phyloP scores from a whole-genome alignment of 1,140 invertebrate genomes.

The Heliothis virescens region DNA sequence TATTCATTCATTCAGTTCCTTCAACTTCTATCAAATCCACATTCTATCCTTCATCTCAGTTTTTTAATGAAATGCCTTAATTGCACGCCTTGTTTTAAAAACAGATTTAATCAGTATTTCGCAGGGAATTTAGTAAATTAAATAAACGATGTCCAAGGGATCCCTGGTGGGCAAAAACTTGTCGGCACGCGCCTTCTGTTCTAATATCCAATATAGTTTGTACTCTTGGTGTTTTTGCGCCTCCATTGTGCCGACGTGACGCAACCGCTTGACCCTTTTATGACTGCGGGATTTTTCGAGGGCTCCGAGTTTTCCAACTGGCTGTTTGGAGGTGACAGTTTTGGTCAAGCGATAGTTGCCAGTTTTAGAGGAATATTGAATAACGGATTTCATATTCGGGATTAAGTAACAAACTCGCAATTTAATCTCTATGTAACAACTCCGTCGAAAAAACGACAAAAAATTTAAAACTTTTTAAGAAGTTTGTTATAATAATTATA shows the following conservation, averaged over 20 bases:
- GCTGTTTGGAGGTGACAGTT: conserved; percentile 37
- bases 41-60: background rate
- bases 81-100: conserved; percentile 4
- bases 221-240: conserved; percentile 74
- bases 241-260: conserved; percentile 65
- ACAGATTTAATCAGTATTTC: conserved; percentile 43
- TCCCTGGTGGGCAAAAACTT: conserved; percentile 75
- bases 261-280: conserved; percentile 82
- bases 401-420: too few relatives aligned
- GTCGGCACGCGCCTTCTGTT: conserved; percentile 77
- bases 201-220: conserved; percentile 84
- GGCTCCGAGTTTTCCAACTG: conserved; percentile 64
- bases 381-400: background rate
- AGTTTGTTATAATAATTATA: background rate
- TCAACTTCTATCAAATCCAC: background rate
- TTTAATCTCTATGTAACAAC: too few relatives aligned
- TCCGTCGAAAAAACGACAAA: too few relatives aligned
- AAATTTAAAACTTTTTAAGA: background rate
- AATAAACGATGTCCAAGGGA: conserved; percentile 59
- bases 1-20: too few relatives aligned
- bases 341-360: background rate
- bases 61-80: background rate
- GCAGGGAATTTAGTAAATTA: conserved; percentile 59
- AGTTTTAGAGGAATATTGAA: background rate
- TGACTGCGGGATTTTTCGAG: conserved; percentile 68